Evolutionary conservation across 1,140 invertebrate species (phyloP).

Genomic region (Drosophila takahashii): DNA sequence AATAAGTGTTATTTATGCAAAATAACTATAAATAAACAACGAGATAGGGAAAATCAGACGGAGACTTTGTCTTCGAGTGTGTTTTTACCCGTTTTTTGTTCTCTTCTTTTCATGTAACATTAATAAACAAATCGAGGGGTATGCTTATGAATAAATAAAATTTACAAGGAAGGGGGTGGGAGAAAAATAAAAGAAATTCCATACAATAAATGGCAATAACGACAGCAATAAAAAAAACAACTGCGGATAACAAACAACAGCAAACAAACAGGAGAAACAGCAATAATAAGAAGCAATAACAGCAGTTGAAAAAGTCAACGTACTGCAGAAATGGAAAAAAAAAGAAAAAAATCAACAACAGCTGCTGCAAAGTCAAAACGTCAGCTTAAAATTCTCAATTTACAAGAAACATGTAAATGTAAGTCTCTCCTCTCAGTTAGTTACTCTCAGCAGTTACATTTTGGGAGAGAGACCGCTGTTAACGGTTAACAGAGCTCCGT

Average conservation of each 20-base stretch:
- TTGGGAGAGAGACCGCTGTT: conserved; percentile 8
- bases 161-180: neutral
- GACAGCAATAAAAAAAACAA: conserved; percentile 41
- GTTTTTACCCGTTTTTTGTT: neutral
- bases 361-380: conserved; percentile 43
- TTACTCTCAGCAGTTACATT: conserved; percentile 7
- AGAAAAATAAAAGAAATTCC: conserved; percentile 37
- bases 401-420: conserved; percentile 39
- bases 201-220: conserved; percentile 60
- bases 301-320: conserved; percentile 74
- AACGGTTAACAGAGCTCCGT: conserved; percentile 25
- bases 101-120: conserved; percentile 10
- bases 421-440: conserved; percentile 11
- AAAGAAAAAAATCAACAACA: conserved; percentile 40
- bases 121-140: neutral
- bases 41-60: conserved; percentile 24
- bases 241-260: conserved; percentile 42
- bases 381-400: conserved; percentile 35
- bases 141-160: conserved; percentile 53
- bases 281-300: conserved; percentile 43
- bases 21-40: conserved; percentile 43
- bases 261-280: conserved; percentile 29
- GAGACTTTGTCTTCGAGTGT: conserved; percentile 23
- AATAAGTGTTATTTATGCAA: conserved; percentile 41
- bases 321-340: conserved; percentile 44